Evolutionary conservation across 1,140 invertebrate genomes (phyloP), one percentile per base, ranked within the genome.

Genomic region (Leucophenga varia): DNA sequence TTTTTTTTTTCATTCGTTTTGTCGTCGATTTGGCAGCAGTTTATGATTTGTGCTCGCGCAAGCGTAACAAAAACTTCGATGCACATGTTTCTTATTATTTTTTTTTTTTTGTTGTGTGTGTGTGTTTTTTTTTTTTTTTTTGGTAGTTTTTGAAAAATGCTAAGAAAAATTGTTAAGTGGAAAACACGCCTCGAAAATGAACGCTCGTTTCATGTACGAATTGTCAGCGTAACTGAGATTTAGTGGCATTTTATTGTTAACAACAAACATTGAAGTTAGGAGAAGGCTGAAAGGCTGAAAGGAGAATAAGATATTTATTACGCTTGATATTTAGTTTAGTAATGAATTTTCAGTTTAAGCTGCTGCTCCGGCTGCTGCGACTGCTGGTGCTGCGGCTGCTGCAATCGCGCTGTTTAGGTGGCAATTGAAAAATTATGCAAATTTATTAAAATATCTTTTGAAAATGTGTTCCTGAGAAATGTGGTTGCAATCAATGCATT

Each of bases 101-200:
- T 10, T 25, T 64, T 63, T 64, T 59, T 59, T 63, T 49, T 49
- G 59, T n/a, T n/a, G n/a, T n/a, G n/a, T n/a, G n/a, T n/a, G n/a
- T n/a, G 10, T 25, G 5, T 25, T 25, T 25, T 25, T 25, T 25
- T 10, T 10, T 25, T 64, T 63, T 64, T 59, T 59, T 63, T 49
- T 49, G 59, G 56, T 63, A 55, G 59, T 49, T 64, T 49, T 63
- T 61, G 63, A 63, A 63, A 46, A 55, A 60, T 53, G 43, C 41
- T 47, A 54, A 45, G 53, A 39, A 59, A 47, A 47, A 40, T 43
- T 41, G 45, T 30, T 5, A 25, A 25, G 22, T 25, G 22, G 22
- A 25, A 31, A 55, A 55, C 53, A 55, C 54, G 54, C 54, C 54
- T 55, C 52, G 52, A 55, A 55, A 55, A 55, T 44, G 34, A 18